Base-by-base conservation (phyloP, 2,113 vertebrate genomes). In the Erythrolamprus reginae region DNA sequence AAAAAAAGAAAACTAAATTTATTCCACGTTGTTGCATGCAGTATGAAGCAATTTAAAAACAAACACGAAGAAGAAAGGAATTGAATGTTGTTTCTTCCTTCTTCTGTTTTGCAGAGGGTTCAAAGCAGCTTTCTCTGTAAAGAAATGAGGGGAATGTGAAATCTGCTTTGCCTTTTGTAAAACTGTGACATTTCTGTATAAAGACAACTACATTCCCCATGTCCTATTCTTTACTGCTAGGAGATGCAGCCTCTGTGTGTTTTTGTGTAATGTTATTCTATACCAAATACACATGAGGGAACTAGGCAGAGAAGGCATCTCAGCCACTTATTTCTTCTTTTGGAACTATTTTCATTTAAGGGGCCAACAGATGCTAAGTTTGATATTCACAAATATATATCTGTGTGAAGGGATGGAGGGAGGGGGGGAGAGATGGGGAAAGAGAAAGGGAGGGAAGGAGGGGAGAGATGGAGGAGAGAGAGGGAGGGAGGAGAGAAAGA, bases 131-230 rank as follows among this genome's bases (percentile, higher is more conserved):
- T 77, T 77, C 17, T 38, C 70, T 21, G 33, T 21, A 38, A 70
- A 94, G 38, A 93, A 91, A 92, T 50, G 38, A 87, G 51, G 85
- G 21, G 19, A 45, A 9, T 7, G 28, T 8, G 50, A 48, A 86
- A 10, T 77, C 13, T n/a, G n/a, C 17, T 56, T 83, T 24, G 83
- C 47, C 26, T 86, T 88, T 77, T 55, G 53, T 58, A 56, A 92
- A 91, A 52, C 53, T 52, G 10, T 86, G 85, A 91, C 19, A 70
- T 38, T 28, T 90, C 51, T 38, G 4, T 5, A 9, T 5, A 9
- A 85, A 86, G 48, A 52, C 56, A 42, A 19, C 15, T 86, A 52
- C 56, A 21, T 53, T 87, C 28, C 28, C 38, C 47, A 1, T 82
- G 4, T 21, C 61, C 50, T 10, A 24, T 53, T 24, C 5, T 82